These are phyloP conservation scores for Mustela lutreola DNA, from an alignment of 2,113 vertebrate genomes.

Conservation along the genomic window DNA sequence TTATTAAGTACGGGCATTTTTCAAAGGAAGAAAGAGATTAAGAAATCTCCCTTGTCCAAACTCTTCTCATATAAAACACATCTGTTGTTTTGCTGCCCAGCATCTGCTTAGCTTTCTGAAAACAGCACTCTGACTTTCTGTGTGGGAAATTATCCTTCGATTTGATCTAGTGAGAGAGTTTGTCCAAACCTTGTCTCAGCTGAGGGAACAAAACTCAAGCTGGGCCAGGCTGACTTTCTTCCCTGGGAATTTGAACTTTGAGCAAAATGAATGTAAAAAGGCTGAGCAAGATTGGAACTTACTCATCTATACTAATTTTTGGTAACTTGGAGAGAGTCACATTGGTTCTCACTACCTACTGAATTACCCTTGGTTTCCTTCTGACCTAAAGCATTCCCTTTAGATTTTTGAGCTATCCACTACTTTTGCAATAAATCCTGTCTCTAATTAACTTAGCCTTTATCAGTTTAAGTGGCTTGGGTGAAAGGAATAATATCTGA, in stretches of 20 bases:
- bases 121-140: not conserved
- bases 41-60: not conserved
- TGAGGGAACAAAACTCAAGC: not conserved
- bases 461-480: not conserved
- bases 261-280: not conserved
- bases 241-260: not conserved
- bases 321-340: not conserved
- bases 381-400: not conserved
- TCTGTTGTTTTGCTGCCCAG: not conserved
- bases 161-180: not conserved
- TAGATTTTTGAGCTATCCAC: not conserved
- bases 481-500: not conserved
- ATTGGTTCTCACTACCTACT: not conserved
- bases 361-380: not conserved
- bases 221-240: not conserved
- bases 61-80: not conserved
- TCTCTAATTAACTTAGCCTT: not conserved
- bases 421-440: not conserved
- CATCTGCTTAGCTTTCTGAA: constrained; percentile 15
- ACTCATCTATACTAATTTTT: not conserved
- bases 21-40: not conserved
- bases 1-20: constrained; percentile 32
- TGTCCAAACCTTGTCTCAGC: not conserved
- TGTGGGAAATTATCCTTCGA: not conserved
- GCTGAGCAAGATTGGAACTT: not conserved